These are phyloP conservation scores for Hypselothyrea guttata DNA, from an alignment of 2,888 invertebrate species.

Conservation along the genomic window DNA sequence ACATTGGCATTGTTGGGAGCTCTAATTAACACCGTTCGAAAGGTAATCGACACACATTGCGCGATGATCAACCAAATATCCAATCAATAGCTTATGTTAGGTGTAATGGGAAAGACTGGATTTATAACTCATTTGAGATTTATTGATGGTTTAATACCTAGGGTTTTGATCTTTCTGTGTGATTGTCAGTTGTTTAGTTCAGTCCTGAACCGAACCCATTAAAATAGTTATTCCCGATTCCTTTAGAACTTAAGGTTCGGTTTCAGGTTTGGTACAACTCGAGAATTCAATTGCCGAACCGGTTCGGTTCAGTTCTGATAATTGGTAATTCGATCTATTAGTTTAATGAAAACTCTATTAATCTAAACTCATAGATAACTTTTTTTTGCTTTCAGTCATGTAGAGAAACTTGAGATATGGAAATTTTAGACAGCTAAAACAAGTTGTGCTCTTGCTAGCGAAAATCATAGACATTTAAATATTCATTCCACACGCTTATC, in stretches of 20 bases:
- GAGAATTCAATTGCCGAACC: too few relatives aligned
- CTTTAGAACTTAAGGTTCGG: too few relatives aligned
- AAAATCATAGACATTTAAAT: conserved; percentile 3
- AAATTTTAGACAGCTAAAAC: conserved; percentile 11
- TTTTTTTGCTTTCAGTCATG: conserved; percentile 6
- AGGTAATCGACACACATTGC: conserved; percentile 22
- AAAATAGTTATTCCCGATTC: too few relatives aligned
- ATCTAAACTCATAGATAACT: not conserved
- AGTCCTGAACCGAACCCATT: too few relatives aligned
- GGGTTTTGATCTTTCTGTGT: too few relatives aligned
- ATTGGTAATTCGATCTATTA: too few relatives aligned
- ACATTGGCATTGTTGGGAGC: conserved; percentile 17
- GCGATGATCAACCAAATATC: conserved; percentile 13
- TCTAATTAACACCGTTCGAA: conserved; percentile 30
- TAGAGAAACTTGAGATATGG: conserved; percentile 5
- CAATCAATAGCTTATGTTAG: not conserved
- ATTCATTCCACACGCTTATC: conserved; percentile 29
- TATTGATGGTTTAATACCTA: too few relatives aligned
- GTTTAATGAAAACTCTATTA: too few relatives aligned
- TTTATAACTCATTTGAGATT: too few relatives aligned
- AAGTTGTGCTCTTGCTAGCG: conserved; percentile 15
- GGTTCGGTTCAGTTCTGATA: too few relatives aligned
- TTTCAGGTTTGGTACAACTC: too few relatives aligned
- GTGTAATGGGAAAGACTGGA: not conserved
- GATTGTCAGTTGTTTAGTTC: too few relatives aligned